These are phyloP conservation scores for Notoglanidium macrostoma DNA, from an alignment of 2,797 vertebrate species.

Conservation along the genomic window DNA sequence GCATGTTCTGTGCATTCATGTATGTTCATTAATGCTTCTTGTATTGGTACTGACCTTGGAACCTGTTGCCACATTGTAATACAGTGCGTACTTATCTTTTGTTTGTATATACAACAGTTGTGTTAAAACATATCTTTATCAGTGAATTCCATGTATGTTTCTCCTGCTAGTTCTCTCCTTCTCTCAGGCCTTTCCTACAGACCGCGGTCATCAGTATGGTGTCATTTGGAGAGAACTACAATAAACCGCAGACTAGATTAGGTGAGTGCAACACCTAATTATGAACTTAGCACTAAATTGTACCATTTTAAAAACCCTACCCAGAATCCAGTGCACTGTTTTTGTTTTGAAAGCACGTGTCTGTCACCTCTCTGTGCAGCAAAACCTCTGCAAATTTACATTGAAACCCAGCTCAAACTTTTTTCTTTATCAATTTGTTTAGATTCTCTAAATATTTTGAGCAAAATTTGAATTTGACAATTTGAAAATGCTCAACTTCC, in stretches of 20 bases:
- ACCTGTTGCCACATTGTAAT: neutral
- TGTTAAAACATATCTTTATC: neutral
- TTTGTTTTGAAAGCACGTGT: no score
- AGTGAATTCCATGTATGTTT: constrained; percentile 3
- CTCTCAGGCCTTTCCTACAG: constrained; percentile 78
- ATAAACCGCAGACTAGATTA: constrained; percentile 72
- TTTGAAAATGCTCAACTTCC: neutral
- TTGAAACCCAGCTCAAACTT: no score
- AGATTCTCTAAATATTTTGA: neutral
- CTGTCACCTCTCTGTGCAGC: no score
- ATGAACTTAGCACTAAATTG: neutral
- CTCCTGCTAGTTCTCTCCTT: constrained; percentile 68
- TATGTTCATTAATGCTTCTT: neutral
- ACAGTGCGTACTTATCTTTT: neutral
- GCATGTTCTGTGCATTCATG: neutral
- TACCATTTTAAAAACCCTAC: no score
- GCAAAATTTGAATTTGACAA: neutral
- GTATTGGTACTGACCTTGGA: neutral
- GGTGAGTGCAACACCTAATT: constrained; percentile 60
- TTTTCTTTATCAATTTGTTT: neutral
- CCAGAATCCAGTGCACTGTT: no score
- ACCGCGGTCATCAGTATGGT: constrained; percentile 80
- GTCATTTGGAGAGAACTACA: constrained; percentile 76
- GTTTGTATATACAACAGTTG: neutral
- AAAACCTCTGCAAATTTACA: no score